Evolutionary conservation across 2,113 vertebrate genomes (phyloP), one percentile per base, ranked within the genome.

Genomic region (Leucosticte australis): DNA sequence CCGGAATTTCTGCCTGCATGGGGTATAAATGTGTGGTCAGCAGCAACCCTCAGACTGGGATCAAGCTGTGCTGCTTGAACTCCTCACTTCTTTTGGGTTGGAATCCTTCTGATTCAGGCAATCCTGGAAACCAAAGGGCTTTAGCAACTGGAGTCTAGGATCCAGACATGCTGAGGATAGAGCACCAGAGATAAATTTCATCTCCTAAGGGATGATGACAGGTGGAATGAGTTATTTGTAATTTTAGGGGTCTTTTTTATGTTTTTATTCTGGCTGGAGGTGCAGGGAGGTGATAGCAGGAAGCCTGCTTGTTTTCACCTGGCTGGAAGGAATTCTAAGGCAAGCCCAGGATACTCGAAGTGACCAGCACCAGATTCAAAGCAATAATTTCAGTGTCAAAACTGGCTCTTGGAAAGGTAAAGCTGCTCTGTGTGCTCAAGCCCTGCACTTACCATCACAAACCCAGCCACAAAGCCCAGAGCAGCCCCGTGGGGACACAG

Each of bases 301-400:
- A 49, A 75, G 4, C 6, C 19, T 87, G 35, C 13, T 76, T 52
- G 35, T 4, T 81, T 74, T 69, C 57, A 31, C 8, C 46, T 68
- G 35, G n/a, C 33, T 52, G 15, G 52, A 24, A 37, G 52, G 37
- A 46, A 49, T 9, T 52, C 28, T 10, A 5, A 53, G 26, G 33
- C 41, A 27, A 44, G 5, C 13, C 15, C 24, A 26, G 28, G 28
- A 10, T 10, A 28, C 7, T 55, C 0, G 0, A 41, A 53, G 44
- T 22, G 31, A 30, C 30, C 31, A 50, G 14, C 24, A 15, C 8
- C 21, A 50, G 16, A 24, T 44, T 73, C 49, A 52, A 52, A 87
- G 41, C 30, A 79, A 79, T 15, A 27, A 42, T 63, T 68, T 59
- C 2, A 0, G 11, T 28, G 10, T 17, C 63, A 86, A 14, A 71